A percentile compares a stretch with the other conserved stretches of the same genome.
These are phyloP conservation scores for Hydrotaea cyrtoneurina DNA, from an alignment of 2,888 invertebrate genomes.

Conservation along the genomic window DNA sequence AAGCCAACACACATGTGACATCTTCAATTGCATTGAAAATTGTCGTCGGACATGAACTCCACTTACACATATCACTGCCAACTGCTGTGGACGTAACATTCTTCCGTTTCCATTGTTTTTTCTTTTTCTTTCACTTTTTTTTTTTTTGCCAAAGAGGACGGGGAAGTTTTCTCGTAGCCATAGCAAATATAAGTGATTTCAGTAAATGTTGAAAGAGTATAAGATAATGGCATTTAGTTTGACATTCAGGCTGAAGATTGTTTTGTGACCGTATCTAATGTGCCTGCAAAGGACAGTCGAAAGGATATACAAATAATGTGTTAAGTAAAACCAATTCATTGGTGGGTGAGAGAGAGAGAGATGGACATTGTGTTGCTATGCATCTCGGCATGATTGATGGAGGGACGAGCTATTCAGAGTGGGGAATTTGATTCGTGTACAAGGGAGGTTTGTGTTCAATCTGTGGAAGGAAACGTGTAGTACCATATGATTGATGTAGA, in stretches of 20 bases:
- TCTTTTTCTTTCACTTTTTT: too few species aligned
- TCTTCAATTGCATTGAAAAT: slow-evolving; percentile 26
- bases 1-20: slow-evolving; percentile 30
- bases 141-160: background rate
- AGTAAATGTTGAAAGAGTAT: slow-evolving; percentile 3
- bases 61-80: background rate
- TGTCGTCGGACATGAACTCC: slow-evolving; percentile 8
- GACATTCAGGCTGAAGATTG: slow-evolving; percentile 1
- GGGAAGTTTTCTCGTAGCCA: slow-evolving; percentile 44
- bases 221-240: slow-evolving; percentile 18
- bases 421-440: too few species aligned
- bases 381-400: too few species aligned
- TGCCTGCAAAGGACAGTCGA: background rate
- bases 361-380: too few species aligned
- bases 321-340: background rate
- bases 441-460: too few species aligned
- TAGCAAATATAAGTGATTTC: slow-evolving; percentile 52
- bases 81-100: background rate
- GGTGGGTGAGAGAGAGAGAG: too few species aligned
- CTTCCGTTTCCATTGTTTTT: too few species aligned
- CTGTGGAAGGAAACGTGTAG: too few species aligned
- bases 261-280: background rate
- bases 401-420: too few species aligned
- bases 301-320: slow-evolving; percentile 1
- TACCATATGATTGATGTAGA: too few species aligned